These are phyloP conservation scores for Pyrocephalus nanus DNA, from an alignment of 2,797 vertebrate genomes.

Conservation along the genomic window DNA sequence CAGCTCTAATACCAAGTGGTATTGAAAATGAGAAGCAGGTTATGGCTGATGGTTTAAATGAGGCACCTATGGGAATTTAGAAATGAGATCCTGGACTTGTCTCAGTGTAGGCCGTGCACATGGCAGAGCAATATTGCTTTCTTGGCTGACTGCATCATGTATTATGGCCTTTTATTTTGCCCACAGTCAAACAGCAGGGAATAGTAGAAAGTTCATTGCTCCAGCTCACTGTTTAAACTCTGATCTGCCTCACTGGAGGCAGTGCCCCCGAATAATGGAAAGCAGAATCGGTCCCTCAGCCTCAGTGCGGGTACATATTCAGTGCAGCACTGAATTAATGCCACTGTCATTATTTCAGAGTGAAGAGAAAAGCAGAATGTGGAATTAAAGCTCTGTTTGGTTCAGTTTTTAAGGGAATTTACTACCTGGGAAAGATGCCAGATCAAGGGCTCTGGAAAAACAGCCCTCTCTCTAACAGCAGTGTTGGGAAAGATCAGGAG, in stretches of 20 bases:
- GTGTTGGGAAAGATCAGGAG: not conserved
- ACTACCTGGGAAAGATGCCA: slow-evolving; percentile 28
- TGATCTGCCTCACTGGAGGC: slow-evolving; percentile 16
- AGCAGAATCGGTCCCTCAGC: slow-evolving; percentile 21
- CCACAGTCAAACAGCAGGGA: slow-evolving; percentile 58
- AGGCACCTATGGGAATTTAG: slow-evolving; percentile 65
- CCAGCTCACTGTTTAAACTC: slow-evolving; percentile 34
- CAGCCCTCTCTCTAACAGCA: not conserved
- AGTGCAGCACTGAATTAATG: slow-evolving; percentile 1
- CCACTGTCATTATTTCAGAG: not conserved
- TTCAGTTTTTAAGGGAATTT: slow-evolving; percentile 36
- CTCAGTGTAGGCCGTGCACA: slow-evolving; percentile 29
- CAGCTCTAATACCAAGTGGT: slow-evolving; percentile 67
- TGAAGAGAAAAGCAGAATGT: slow-evolving; percentile 53
- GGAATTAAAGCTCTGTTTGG: slow-evolving; percentile 44
- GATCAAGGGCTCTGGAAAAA: not conserved
- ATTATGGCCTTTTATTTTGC: slow-evolving; percentile 65
- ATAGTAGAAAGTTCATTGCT: slow-evolving; percentile 59
- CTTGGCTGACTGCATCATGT: slow-evolving; percentile 67
- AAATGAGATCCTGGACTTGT: slow-evolving; percentile 64
- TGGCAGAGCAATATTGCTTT: slow-evolving; percentile 69
- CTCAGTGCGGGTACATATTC: not conserved
- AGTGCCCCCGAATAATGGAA: slow-evolving; percentile 7
- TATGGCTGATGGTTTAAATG: slow-evolving; percentile 70
- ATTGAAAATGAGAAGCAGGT: slow-evolving; percentile 69